Percentiles rank a stretch among this genome's conserved stretches.
Conservation (phyloP, 53 echinoderm and acorn worm genomes). For the Hippasteria phrygiana region DNA sequence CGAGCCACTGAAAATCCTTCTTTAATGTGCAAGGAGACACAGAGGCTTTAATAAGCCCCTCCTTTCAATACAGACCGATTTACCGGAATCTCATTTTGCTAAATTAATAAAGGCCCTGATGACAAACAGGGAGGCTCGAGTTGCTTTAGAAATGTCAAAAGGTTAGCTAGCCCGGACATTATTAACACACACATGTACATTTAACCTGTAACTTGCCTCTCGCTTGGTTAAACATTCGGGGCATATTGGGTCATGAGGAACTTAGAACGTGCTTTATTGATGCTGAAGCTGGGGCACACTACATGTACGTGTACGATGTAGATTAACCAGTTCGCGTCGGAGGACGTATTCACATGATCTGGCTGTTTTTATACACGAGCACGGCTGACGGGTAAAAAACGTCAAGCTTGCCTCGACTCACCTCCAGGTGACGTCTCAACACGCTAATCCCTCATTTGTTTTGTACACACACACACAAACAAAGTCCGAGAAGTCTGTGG, state of each 20-base stretch:
- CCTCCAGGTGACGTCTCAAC: too few relatives aligned
- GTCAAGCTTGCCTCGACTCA: too few relatives aligned
- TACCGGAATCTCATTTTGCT: not conserved
- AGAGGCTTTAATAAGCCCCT: not conserved
- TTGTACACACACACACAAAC: too few relatives aligned
- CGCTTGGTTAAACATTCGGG: not conserved
- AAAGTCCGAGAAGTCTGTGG: too few relatives aligned
- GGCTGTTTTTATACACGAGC: too few relatives aligned
- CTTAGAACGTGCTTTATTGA: not conserved
- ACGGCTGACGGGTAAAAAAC: too few relatives aligned
- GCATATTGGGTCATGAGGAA: not conserved
- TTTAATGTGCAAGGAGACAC: not conserved
- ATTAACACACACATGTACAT: too few relatives aligned
- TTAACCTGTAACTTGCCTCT: not conserved
- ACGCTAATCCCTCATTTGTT: too few relatives aligned
- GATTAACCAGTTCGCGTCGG: too few relatives aligned
- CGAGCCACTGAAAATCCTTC: not conserved
- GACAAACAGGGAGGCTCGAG: not conserved
- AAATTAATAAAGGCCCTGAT: not conserved
- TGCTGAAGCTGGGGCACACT: not conserved
- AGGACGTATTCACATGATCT: too few relatives aligned
- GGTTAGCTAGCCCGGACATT: not conserved
- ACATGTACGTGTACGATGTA: too few relatives aligned
- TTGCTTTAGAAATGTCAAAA: conserved; percentile 16
- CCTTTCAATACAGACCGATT: not conserved